phyloP scores from a whole-genome alignment of 2,113 vertebrate genomes.

The Crocuta crocuta region DNA sequence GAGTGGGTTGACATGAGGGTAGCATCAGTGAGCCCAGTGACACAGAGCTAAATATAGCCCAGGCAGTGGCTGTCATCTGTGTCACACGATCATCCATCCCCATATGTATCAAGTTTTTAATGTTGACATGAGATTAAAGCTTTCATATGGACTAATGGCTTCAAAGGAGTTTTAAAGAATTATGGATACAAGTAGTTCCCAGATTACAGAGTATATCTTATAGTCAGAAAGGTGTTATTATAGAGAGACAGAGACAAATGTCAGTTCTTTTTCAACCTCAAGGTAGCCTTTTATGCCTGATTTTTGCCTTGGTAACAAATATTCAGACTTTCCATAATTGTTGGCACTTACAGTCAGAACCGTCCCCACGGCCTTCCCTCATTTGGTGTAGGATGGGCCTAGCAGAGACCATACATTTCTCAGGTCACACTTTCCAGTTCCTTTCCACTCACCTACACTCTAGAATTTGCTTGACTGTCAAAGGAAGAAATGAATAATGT shows the following conservation, averaged over 20 bases:
- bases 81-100: too few relatives aligned
- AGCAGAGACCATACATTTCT: not conserved
- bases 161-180: not conserved
- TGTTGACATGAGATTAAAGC: not conserved
- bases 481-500: not conserved
- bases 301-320: not conserved
- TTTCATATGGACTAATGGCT: not conserved
- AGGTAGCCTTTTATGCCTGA: not conserved
- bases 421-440: not conserved
- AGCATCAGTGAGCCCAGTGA: not conserved
- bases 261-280: not conserved
- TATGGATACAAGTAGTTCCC: not conserved
- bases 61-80: not conserved
- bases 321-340: not conserved
- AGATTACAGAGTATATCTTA: not conserved
- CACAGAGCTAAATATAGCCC: not conserved
- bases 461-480: not conserved
- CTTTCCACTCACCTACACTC: not conserved
- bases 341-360: not conserved
- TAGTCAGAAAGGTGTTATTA: not conserved
- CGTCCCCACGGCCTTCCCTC: rapidly evolving
- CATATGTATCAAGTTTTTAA: not conserved
- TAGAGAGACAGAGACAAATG: not conserved
- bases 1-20: not conserved
- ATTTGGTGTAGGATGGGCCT: not conserved